phyloP scores from a whole-genome alignment of 2,113 vertebrate genomes.

The Oryzias melastigma region DNA sequence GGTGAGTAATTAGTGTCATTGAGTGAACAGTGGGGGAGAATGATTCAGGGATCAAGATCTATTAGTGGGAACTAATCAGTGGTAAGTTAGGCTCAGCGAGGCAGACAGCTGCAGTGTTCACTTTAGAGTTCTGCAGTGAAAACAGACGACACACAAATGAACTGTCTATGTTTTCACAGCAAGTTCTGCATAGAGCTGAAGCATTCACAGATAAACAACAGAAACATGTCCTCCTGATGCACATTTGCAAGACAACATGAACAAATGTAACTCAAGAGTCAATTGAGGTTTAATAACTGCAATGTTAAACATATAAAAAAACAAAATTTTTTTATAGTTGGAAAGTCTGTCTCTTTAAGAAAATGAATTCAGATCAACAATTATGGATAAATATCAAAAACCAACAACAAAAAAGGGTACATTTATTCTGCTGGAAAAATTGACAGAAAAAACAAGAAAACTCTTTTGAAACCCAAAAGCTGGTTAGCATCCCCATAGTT shows the following conservation, averaged over 20 bases:
- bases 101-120: slow-evolving; percentile 39
- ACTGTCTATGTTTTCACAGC: background rate
- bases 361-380: slow-evolving; percentile 14
- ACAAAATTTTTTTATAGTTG: slow-evolving; percentile 48
- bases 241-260: slow-evolving; percentile 5
- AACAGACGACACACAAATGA: background rate
- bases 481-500: too few relatives aligned
- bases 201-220: too few relatives aligned
- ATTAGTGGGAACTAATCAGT: slow-evolving; percentile 61
- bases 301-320: slow-evolving; percentile 14
- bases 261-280: slow-evolving; percentile 23
- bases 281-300: slow-evolving; percentile 22
- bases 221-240: background rate
- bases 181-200: background rate
- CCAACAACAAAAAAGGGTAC: too few relatives aligned
- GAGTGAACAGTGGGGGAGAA: slow-evolving; percentile 53
- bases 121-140: slow-evolving; percentile 26
- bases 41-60: slow-evolving; percentile 61
- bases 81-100: slow-evolving; percentile 38
- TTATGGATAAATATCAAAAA: background rate
- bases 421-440: too few relatives aligned
- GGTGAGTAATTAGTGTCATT: slow-evolving; percentile 64
- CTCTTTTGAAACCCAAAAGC: too few relatives aligned
- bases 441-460: too few relatives aligned
- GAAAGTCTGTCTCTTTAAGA: slow-evolving; percentile 41